Base-by-base conservation (phyloP, 2,113 vertebrate genomes). In the Numida meleagris region DNA sequence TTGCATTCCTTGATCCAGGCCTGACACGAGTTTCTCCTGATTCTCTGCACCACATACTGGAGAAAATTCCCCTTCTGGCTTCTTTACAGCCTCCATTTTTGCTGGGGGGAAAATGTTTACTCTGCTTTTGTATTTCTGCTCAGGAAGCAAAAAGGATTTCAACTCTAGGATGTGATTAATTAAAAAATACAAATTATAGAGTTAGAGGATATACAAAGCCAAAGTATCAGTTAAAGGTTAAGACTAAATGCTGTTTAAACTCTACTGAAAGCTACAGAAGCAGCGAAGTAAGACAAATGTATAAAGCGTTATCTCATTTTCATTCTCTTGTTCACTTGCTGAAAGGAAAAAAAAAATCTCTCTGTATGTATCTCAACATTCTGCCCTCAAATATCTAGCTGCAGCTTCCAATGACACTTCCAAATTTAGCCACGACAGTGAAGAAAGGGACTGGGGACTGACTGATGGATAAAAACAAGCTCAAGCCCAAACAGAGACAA, bases 391-490 rank as follows among this genome's bases (percentile, higher is more conserved):
- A 90, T 31, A 42, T 78, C 62, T 40, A 90, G 43, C 74, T 79
- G 66, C 36, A 82, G 57, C 45, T 90, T 87, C 77, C 74, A 92
- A 8, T 70, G 71, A 70, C 74, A 61, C 73, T 84, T 96, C 81
- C 74, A 89, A 94, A 93, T 89, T 92, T 93, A 92, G 65, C 43
- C 45, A 20, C 4, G 36, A 48, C 53, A 87, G 34, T 45, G 57
- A 90, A 83, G 73, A 93, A 94, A 88, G 83, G 80, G 23, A 81
- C 40, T 40, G 53, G 83, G 80, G 23, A 81, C 40, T 40, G 53
- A 84, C n/a, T 36, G 48, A 86, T 27, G 18, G 86, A 92, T 94
- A 94, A 96, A 95, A 96, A 95, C 84, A 93, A 92, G n/a, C 27
- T 24, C 34, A 62, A 0, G 68, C 66, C 51, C 70, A 87, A 95